A percentile compares a stretch with the other conserved stretches of the same genome.
Evolutionary conservation across 1,140 invertebrate genomes (phyloP).

Genomic region (Bombyx mandarina): DNA sequence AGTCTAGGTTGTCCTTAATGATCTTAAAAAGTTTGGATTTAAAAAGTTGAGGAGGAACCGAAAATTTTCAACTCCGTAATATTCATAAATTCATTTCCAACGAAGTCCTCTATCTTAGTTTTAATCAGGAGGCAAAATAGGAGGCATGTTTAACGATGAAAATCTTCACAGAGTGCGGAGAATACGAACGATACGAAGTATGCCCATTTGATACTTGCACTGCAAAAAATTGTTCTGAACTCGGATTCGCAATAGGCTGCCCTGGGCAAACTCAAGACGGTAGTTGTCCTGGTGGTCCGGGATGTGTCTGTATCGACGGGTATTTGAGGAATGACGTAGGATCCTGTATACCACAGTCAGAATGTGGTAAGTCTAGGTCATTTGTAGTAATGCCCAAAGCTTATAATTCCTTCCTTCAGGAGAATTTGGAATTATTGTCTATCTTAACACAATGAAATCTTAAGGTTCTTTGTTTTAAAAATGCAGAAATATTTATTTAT

Average conservation of each 20-base stretch:
- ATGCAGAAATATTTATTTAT: too few relatives aligned
- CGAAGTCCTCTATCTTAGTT: conserved; percentile 2
- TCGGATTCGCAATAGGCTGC: conserved; percentile 15
- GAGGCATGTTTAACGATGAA: too few relatives aligned
- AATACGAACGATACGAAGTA: conserved; percentile 9
- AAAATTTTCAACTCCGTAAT: too few relatives aligned
- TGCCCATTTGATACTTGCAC: conserved; percentile 11
- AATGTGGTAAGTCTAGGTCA: conserved; percentile 21
- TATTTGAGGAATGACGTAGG: conserved; percentile 21
- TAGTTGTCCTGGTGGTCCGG: conserved; percentile 11
- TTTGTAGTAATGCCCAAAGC: too few relatives aligned
- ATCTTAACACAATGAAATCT: too few relatives aligned
- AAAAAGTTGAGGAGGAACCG: too few relatives aligned
- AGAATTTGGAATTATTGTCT: too few relatives aligned
- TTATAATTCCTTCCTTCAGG: too few relatives aligned
- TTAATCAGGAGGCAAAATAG: too few relatives aligned
- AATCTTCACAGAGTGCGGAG: conserved; percentile 6
- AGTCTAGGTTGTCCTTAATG: too few relatives aligned
- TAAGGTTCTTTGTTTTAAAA: not conserved
- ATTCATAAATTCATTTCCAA: too few relatives aligned
- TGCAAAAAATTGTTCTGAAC: conserved; percentile 15
- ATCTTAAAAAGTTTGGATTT: too few relatives aligned
- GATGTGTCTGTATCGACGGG: conserved; percentile 21
- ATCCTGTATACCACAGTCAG: conserved; percentile 18
- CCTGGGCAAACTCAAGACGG: not conserved